Evolutionary conservation across 2,888 invertebrate species (phyloP), one percentile per base, ranked within the genome.

Genomic region (Deroplatys truncata): DNA sequence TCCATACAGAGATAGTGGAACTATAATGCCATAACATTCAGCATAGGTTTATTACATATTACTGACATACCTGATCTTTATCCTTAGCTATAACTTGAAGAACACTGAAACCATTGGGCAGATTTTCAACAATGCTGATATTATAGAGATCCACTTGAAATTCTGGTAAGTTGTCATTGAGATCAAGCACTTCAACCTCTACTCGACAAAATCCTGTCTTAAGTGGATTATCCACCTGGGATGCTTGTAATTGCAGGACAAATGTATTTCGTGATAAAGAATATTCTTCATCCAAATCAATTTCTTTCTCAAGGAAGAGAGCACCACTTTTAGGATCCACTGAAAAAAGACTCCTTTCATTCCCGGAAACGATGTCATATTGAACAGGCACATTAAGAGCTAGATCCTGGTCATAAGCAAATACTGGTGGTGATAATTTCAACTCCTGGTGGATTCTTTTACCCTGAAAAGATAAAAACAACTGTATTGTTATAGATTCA

Each of bases 71-170:
- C 92, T 97, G 97, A 92, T 98, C 98, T 88, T 95, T 96, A 92
- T 98, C 98, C 1, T 95, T 94, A 0, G 98, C 98, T 92, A 97
- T 95, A 16, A 98, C 96, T 92, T 95, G 95, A 43, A 96, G 93
- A 9, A 96, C 96, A 91, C 96, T 96, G 92, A 96, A 96, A 2
- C 98, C 98, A 91, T 97, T 97, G 0, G 98, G 98, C 49, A 98
- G 94, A 93, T 98, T 98, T 93, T 98, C 98, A 84, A 98, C 98
- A 91, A 98, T 98, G 91, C 98, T 98, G 91, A 98, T 98, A 92
- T 98, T 98, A 92, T 98, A 98, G 92, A 97, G 96, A 92, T 98
- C 98, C 0, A 97, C 97, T 92, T 98, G 98, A 91, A 98, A 98
- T 92, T 97, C 97, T 0, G 98, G 98, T 31, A 97, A 93, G 93